A percentile compares a stretch with the other conserved stretches of the same genome.
These are phyloP conservation scores for Morelia viridis DNA, from an alignment of 2,797 vertebrate species.

Conservation along the genomic window DNA sequence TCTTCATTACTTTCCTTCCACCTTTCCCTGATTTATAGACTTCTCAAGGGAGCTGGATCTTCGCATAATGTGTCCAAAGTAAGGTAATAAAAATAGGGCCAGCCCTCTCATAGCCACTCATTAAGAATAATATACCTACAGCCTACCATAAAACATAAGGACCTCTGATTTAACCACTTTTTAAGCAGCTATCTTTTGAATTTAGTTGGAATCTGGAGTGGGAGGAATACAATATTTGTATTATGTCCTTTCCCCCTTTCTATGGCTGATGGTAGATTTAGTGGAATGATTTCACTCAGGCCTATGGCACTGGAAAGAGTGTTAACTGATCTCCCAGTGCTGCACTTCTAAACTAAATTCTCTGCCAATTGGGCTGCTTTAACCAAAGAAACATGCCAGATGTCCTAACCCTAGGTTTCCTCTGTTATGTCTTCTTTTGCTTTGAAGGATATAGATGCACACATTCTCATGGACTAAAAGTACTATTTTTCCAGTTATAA, in stretches of 20 bases:
- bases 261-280: background rate
- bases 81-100: background rate
- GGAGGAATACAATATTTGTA: background rate
- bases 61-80: background rate
- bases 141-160: background rate
- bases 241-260: background rate
- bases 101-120: too few relatives aligned
- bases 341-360: background rate
- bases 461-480: background rate
- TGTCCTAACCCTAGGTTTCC: background rate
- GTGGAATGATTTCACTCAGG: background rate
- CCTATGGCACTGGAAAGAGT: background rate
- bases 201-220: background rate
- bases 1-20: background rate
- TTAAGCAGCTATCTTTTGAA: background rate
- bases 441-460: background rate
- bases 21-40: background rate
- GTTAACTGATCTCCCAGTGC: background rate
- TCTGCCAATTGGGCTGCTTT: background rate
- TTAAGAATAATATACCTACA: background rate
- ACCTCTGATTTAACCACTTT: background rate
- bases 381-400: background rate
- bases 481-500: background rate
- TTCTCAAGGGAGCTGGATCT: background rate
- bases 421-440: background rate